Percentiles rank a stretch among this genome's conserved stretches.
These are phyloP conservation scores for Capreolus pygargus DNA, from an alignment of 2,113 vertebrate genomes.

Conservation along the genomic window DNA sequence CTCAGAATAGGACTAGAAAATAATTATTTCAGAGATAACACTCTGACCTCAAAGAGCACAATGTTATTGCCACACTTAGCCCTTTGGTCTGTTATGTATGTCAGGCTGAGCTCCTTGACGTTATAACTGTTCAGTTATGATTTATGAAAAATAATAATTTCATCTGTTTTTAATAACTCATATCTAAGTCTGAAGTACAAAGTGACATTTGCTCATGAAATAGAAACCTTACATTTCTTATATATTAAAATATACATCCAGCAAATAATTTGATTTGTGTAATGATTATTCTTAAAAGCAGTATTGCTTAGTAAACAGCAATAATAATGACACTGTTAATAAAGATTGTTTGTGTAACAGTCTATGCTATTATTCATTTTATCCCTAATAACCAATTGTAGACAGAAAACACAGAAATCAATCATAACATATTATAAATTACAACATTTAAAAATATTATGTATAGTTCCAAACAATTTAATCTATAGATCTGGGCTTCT, in stretches of 20 bases:
- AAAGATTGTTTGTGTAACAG: not conserved
- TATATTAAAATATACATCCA: not conserved
- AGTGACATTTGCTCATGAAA: not conserved
- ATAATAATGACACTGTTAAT: not conserved
- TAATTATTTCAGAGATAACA: constrained; percentile 33
- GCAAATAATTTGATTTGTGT: not conserved
- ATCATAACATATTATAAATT: not conserved
- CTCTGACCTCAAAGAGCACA: not conserved
- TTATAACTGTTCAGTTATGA: constrained; percentile 24
- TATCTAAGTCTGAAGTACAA: not conserved
- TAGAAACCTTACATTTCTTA: not conserved
- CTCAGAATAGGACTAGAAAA: constrained; percentile 31
- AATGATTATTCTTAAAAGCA: not conserved
- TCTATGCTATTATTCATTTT: not conserved
- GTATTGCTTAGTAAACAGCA: not conserved
- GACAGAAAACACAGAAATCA: not conserved
- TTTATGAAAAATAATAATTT: constrained; percentile 48
- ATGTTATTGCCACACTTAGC: not conserved
- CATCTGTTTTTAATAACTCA: not conserved
- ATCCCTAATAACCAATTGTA: not conserved
- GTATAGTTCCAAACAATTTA: not conserved
- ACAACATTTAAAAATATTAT: not conserved
- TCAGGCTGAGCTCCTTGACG: constrained; percentile 33
- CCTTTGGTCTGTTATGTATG: not conserved
- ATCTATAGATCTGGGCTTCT: not conserved